Conservation (phyloP, 2,113 vertebrate genomes). For the Spea multiplicata region DNA sequence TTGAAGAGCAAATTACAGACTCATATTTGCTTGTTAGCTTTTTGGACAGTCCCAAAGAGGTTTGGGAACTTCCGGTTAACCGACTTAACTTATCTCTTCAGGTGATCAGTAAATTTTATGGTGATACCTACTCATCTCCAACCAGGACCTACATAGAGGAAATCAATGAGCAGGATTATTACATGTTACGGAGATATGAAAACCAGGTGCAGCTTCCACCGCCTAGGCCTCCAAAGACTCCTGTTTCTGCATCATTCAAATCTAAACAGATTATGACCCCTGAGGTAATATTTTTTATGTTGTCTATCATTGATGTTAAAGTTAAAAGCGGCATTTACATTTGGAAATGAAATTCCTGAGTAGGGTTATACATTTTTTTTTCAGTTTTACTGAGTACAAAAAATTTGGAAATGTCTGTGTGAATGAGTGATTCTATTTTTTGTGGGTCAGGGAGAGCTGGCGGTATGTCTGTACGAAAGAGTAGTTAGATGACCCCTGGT, state of each 20-base stretch:
- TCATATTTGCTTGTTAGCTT: slow-evolving; percentile 73
- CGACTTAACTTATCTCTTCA: slow-evolving; percentile 66
- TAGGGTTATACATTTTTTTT: no score
- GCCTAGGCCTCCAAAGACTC: slow-evolving; percentile 78
- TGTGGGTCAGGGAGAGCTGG: no score
- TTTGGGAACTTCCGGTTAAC: slow-evolving; percentile 74
- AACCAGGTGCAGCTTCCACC: slow-evolving; percentile 66
- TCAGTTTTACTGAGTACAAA: no score
- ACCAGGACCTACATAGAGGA: slow-evolving; percentile 67
- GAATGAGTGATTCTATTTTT: no score
- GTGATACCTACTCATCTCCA: background rate
- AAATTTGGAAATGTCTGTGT: no score
- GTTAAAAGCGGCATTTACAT: no score
- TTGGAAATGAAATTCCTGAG: no score
- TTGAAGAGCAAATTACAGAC: slow-evolving; percentile 81
- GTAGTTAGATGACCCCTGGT: no score
- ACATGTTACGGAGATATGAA: slow-evolving; percentile 74
- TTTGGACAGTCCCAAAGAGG: slow-evolving; percentile 56
- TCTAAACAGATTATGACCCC: background rate
- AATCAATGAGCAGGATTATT: slow-evolving; percentile 75
- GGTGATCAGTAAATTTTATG: slow-evolving; percentile 55
- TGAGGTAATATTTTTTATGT: slow-evolving; percentile 45
- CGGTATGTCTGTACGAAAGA: no score
- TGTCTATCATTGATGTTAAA: no score
- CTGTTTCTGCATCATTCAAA: slow-evolving; percentile 38